Base-by-base conservation (phyloP, 92 coral and sea anemone species). In the Zoanthus gigantus region DNA sequence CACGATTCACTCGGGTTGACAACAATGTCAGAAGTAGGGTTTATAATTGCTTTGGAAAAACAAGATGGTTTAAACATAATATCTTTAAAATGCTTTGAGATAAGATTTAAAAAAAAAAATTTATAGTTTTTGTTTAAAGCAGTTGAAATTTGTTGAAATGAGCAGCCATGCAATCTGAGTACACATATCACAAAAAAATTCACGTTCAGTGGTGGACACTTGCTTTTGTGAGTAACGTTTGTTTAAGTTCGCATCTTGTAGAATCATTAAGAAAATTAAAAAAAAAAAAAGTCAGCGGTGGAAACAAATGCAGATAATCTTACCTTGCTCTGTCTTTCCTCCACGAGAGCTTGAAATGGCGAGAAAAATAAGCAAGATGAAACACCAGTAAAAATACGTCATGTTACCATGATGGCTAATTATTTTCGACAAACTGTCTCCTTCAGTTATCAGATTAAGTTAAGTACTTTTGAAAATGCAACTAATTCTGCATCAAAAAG, bases 1-100 rank as follows among this genome's bases (percentile, higher is more conserved):
- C 99, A 97, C 79, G 99, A 97, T 61, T 97, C 99, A 83, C 95
- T 93, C 9, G 95, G 93, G 7, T 6, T 28, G 47, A 92, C 84
- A 1, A 92, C 68, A 30, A 85, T 85, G 66, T 83, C 91, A 75
- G 92, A 72, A 11, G 98, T 93, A 56, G 78, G 16, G 71, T 91
- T 91, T 50, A 87, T 77, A 60, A 78, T 30, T 47, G 92, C 94
- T 91, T 14, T 37, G 2, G 42, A 37, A 37, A 37, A 37, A 37
- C 42, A 37, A 37, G 4, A 37, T 37, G 42, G 42, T 37, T 37
- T 37, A 37, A 37, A 37, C 42, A 37, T 37, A 37, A 2, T 37
- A 37, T 37, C 2, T 4, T 2, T 2, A 37, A 37, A 4, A 37
- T 37, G 42, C 42, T 37, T 37, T 37, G 42, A 37, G 42, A 1